Conservation (phyloP, 2,797 vertebrate genomes). For the Melanotaenia boesemani region DNA sequence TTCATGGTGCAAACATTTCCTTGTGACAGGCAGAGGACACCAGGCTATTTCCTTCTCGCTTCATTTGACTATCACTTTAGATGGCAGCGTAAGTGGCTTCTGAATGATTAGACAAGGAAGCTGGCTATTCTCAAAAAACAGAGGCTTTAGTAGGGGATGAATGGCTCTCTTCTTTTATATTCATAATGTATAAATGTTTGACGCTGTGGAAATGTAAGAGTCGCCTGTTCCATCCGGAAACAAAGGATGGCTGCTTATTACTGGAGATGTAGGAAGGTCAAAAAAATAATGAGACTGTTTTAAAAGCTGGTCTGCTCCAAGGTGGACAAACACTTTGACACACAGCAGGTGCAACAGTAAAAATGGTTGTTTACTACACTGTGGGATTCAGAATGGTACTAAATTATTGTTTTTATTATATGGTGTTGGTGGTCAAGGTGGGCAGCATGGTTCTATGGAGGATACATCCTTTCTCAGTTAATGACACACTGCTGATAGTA, state of each 20-base stretch:
- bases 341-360: conserved; percentile 23
- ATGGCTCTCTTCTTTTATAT: conserved; percentile 16
- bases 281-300: conserved; percentile 29
- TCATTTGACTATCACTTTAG: conserved; percentile 62
- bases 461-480: not conserved
- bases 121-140: conserved; percentile 64
- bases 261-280: conserved; percentile 6
- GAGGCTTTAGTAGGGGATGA: conserved; percentile 14
- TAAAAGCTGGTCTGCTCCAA: conserved; percentile 27
- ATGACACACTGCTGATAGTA: not conserved
- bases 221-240: conserved; percentile 21
- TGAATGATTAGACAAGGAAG: conserved; percentile 65
- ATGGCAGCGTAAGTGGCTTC: conserved; percentile 58
- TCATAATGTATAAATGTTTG: conserved; percentile 14
- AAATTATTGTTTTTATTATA: conserved; percentile 23
- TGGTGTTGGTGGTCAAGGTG: not conserved
- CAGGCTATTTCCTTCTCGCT: conserved; percentile 44
- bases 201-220: conserved; percentile 8
- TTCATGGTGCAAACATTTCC: conserved; percentile 39
- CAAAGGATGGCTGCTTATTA: conserved; percentile 7
- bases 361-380: conserved; percentile 27
- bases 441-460: not conserved
- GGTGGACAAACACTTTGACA: conserved; percentile 20
- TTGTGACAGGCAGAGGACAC: conserved; percentile 19
- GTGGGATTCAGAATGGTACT: conserved; percentile 14